phyloP scores from a whole-genome alignment of 2,888 invertebrate species.

The Ctenicera cuprea region DNA sequence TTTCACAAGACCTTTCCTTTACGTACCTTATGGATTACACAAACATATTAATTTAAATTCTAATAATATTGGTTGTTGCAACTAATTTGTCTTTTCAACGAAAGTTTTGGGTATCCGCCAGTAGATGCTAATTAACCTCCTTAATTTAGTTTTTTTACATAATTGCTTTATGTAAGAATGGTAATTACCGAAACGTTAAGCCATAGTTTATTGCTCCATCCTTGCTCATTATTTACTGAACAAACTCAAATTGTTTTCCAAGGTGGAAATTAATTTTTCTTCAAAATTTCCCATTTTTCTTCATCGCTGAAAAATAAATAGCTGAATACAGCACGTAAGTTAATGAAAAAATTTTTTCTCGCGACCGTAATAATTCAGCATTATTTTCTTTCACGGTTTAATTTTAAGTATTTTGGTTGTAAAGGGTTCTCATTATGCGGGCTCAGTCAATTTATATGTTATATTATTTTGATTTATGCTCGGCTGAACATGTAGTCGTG shows the following conservation, averaged over 20 bases:
- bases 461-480: slow-evolving; percentile 58
- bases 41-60: too few species aligned
- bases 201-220: slow-evolving; percentile 2
- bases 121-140: neutral
- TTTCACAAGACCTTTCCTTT: neutral
- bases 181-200: slow-evolving; percentile 5
- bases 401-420: slow-evolving; percentile 38
- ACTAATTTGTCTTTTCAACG: neutral
- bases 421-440: slow-evolving; percentile 52
- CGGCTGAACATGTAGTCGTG: slow-evolving; percentile 51
- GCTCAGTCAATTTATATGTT: slow-evolving; percentile 44
- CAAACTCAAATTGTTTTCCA: slow-evolving; percentile 6
- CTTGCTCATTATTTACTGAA: neutral
- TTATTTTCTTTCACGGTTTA: slow-evolving; percentile 26
- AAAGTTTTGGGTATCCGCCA: neutral
- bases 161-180: neutral
- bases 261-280: neutral
- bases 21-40: too few species aligned
- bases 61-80: too few species aligned
- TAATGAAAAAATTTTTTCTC: neutral
- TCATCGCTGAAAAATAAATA: neutral
- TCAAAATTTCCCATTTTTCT: slow-evolving; percentile 5
- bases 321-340: too few species aligned
- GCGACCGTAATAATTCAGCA: neutral
- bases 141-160: slow-evolving; percentile 8